Base-by-base conservation (phyloP, 2,888 invertebrate genomes). In the Lottia gigantea region DNA sequence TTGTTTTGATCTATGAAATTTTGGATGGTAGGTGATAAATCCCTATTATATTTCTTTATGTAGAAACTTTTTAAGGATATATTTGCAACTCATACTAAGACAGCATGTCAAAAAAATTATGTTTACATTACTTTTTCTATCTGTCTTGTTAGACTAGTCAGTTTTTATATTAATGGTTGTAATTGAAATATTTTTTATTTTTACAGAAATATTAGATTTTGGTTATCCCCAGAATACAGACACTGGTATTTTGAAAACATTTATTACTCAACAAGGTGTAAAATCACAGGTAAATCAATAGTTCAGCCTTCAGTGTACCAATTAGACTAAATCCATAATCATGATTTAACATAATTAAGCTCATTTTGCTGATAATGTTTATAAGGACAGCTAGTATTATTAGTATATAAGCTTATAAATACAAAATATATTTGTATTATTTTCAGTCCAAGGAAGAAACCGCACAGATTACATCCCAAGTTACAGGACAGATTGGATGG, bases 221-320 rank as follows among this genome's bases (percentile, higher is more conserved):
- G 99, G 99, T 0, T 99, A 99, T 89, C 99, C 99, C 0, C 99
- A 99, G 90, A 99, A 99, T 89, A 98, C 98, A 0, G 99, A 99
- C 88, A 98, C 98, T 0, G 99, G 99, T 19, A 98, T 99, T 16
- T 90, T 99, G 83, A 99, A 99, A 90, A 98, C 98, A 0, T 99
- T 98, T 88, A 99, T 99, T 83, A 99, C 99, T 16, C 99, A 99
- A 88, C 98, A 98, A 90, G 99, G 99, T 74, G 96, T 99, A 68
- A 98, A 98, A 90, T 97, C 97, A 4, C 88, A 88, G 83, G 88
- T 88, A 71, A 65, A 71, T 68, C 0, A 55, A 55, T 23, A 55
- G 0, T 8, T n/a, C 46, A 26, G 62, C n/a, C 19, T 0, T n/a
- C 46, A 8, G 6, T 11, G 31, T 63, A 25, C 6, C 26, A 14